These are phyloP conservation scores for Ferrisia virgata DNA, from an alignment of 2,888 invertebrate species.

Conservation along the genomic window DNA sequence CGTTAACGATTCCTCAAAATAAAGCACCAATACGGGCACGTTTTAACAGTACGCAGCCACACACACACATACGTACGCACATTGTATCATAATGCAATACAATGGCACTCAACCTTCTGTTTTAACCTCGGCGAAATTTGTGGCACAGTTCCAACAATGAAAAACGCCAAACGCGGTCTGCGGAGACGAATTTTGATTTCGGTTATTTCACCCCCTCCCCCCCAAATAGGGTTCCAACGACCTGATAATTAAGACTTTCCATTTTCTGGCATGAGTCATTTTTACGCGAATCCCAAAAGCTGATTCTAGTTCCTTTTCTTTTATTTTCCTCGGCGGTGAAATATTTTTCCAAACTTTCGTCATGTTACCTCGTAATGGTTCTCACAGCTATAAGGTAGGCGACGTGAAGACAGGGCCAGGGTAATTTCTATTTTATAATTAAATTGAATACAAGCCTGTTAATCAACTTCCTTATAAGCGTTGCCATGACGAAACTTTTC, in stretches of 20 bases:
- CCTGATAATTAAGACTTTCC: slow-evolving; percentile 15
- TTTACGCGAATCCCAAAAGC: background rate
- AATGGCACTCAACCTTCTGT: slow-evolving; percentile 29
- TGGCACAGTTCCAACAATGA: slow-evolving; percentile 12
- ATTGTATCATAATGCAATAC: slow-evolving; percentile 28
- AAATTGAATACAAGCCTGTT: background rate
- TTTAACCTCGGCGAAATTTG: background rate
- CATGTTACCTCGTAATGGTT: background rate
- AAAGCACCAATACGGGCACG: slow-evolving; percentile 19
- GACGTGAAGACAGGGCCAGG: background rate
- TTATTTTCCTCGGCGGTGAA: background rate
- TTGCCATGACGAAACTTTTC: background rate
- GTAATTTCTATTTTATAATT: background rate
- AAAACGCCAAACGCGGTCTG: background rate
- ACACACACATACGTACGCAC: slow-evolving; percentile 25
- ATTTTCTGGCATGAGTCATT: slow-evolving; percentile 14
- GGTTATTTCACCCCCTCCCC: background rate
- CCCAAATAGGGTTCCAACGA: background rate
- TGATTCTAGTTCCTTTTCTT: background rate
- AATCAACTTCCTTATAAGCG: background rate
- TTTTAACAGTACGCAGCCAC: slow-evolving; percentile 3
- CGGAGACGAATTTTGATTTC: slow-evolving; percentile 27
- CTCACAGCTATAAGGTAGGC: too few species aligned
- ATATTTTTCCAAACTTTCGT: background rate
- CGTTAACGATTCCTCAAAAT: slow-evolving; percentile 33